Evolutionary conservation across 2,888 invertebrate genomes (phyloP).

Genomic region (Cephus spinipes): DNA sequence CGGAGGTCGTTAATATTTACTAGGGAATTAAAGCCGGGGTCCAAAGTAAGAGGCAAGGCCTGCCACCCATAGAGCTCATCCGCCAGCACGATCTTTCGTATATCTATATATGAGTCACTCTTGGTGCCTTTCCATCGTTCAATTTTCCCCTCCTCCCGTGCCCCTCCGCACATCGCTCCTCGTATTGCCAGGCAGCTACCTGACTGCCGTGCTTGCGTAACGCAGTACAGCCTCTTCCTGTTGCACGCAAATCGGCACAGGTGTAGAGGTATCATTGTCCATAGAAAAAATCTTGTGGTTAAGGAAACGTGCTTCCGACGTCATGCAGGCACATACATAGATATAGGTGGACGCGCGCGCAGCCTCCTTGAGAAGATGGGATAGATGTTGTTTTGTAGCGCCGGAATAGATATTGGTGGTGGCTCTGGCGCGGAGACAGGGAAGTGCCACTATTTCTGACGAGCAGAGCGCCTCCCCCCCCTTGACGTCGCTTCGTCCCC

Average conservation of each 20-base stretch:
- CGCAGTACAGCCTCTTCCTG: background rate
- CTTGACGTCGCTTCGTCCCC: constrained; percentile 19
- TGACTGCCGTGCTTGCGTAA: background rate
- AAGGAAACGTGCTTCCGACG: background rate
- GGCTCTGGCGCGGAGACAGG: constrained; percentile 66
- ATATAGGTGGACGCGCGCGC: background rate
- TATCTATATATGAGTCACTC: background rate
- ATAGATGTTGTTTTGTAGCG: constrained; percentile 65
- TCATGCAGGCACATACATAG: background rate
- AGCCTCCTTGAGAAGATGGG: constrained; percentile 50
- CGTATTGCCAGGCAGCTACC: background rate
- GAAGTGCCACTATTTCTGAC: constrained; percentile 68
- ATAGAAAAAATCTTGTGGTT: background rate
- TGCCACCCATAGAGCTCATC: constrained; percentile 9
- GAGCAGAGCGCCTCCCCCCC: constrained; percentile 41
- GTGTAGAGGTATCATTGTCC: background rate
- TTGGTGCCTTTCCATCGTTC: background rate
- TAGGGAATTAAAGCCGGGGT: constrained; percentile 22
- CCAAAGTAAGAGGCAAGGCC: constrained; percentile 7
- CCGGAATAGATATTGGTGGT: constrained; percentile 70
- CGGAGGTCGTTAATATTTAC: constrained; percentile 30
- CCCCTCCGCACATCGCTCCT: background rate
- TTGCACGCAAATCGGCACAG: background rate
- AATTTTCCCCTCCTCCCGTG: background rate
- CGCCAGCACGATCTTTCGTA: background rate